phyloP scores from a whole-genome alignment of 2,797 vertebrate species.

The Enteromius treurensis region DNA sequence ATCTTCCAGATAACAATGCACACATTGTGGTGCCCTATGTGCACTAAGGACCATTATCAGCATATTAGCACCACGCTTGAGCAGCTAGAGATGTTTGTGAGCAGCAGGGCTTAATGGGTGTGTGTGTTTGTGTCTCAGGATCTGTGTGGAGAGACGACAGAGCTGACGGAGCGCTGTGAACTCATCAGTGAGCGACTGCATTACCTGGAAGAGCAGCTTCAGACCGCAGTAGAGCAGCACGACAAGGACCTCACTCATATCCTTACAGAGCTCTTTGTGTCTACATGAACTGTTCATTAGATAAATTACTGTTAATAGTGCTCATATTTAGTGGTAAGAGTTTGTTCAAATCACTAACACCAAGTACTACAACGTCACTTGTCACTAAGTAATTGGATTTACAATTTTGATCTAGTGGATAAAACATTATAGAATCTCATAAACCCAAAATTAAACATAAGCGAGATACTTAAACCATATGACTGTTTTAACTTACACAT shows the following conservation, averaged over 20 bases:
- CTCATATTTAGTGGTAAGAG: not conserved
- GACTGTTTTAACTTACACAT: not conserved
- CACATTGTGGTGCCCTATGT: not conserved
- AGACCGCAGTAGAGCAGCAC: constrained; percentile 74
- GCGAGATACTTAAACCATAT: not conserved
- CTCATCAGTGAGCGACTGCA: constrained; percentile 82
- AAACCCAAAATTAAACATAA: not conserved
- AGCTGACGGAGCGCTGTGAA: constrained; percentile 85
- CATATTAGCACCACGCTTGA: not conserved
- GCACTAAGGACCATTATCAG: not conserved
- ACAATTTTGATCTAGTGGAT: not conserved
- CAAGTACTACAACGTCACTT: not conserved
- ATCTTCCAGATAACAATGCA: not conserved
- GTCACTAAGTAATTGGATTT: not conserved
- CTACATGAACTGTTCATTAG: not conserved
- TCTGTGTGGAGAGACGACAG: constrained; percentile 68
- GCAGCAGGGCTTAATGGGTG: not conserved
- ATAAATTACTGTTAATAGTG: not conserved
- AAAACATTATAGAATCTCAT: not conserved
- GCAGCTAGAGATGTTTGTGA: not conserved
- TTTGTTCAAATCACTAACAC: not conserved
- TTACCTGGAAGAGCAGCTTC: constrained; percentile 86
- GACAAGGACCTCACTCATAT: constrained; percentile 88
- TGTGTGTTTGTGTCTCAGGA: constrained; percentile 48
- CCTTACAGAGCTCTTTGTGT: constrained; percentile 69